These are phyloP conservation scores for Lutjanus campechanus DNA, from an alignment of 2,797 vertebrate genomes.

Conservation along the genomic window DNA sequence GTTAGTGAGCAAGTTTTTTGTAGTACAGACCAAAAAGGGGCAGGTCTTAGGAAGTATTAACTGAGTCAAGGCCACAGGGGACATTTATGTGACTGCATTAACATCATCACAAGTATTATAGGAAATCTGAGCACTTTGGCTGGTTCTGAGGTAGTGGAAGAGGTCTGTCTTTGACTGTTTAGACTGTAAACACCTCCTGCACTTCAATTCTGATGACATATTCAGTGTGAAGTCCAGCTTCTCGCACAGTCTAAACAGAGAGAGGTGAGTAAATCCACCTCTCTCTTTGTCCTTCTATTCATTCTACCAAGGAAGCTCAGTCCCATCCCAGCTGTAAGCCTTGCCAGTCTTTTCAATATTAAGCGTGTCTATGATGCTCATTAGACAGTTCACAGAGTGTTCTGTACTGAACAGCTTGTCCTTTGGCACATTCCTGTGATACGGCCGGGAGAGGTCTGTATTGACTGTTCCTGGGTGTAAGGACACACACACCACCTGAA, in stretches of 20 bases:
- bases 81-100: neutral
- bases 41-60: too few species aligned
- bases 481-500: slow-evolving; percentile 83
- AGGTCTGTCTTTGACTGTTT: neutral
- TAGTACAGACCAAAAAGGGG: too few species aligned
- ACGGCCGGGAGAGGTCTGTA: slow-evolving; percentile 83
- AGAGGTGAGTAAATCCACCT: neutral
- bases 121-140: slow-evolving; percentile 6
- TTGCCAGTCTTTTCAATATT: slow-evolving; percentile 76
- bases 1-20: too few species aligned
- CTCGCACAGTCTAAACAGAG: neutral
- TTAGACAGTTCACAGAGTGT: slow-evolving; percentile 77
- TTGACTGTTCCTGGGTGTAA: slow-evolving; percentile 80
- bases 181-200: neutral
- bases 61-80: neutral
- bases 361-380: slow-evolving; percentile 77
- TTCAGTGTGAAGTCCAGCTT: neutral
- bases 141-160: slow-evolving; percentile 17
- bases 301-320: slow-evolving; percentile 79
- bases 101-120: neutral
- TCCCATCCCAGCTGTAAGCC: slow-evolving; percentile 79
- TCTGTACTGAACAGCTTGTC: slow-evolving; percentile 80
- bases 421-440: slow-evolving; percentile 78
- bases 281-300: neutral
- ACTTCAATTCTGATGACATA: slow-evolving; percentile 2